Conservation (phyloP, 2,888 invertebrate species). For the Heliconius aoede region DNA sequence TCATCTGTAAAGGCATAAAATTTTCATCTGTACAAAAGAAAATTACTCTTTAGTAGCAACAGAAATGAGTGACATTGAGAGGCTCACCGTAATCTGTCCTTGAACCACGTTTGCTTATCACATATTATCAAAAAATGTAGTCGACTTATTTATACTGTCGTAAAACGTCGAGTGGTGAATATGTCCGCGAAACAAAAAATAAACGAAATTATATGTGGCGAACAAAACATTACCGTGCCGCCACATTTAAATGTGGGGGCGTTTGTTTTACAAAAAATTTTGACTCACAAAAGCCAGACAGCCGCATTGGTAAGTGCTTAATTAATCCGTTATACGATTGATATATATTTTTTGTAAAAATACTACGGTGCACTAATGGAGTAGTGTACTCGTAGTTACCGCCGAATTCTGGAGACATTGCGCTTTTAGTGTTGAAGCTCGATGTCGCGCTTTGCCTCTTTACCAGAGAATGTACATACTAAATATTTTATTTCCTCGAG, state of each 20-base stretch:
- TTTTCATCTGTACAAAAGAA: no score
- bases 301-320: conserved; percentile 61
- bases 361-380: neutral
- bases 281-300: conserved; percentile 53
- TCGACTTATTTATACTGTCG: conserved; percentile 17
- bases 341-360: neutral
- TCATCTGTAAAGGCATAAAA: no score
- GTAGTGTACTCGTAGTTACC: neutral
- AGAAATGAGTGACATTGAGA: neutral
- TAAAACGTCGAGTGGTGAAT: conserved; percentile 24
- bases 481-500: no score
- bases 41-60: neutral
- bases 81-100: neutral
- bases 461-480: no score
- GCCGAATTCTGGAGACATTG: no score
- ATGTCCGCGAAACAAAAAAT: conserved; percentile 44
- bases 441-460: no score
- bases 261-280: conserved; percentile 57
- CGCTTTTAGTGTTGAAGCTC: no score
- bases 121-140: neutral
- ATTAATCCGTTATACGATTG: conserved; percentile 23
- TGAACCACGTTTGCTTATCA: neutral
- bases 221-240: conserved; percentile 56
- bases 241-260: conserved; percentile 64
- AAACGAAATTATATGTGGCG: conserved; percentile 56